Evolutionary conservation across 35 echinoderm and acorn worm genomes (phyloP), one percentile per base, ranked within the genome.

Genomic region (Apostichopus parvimensis): DNA sequence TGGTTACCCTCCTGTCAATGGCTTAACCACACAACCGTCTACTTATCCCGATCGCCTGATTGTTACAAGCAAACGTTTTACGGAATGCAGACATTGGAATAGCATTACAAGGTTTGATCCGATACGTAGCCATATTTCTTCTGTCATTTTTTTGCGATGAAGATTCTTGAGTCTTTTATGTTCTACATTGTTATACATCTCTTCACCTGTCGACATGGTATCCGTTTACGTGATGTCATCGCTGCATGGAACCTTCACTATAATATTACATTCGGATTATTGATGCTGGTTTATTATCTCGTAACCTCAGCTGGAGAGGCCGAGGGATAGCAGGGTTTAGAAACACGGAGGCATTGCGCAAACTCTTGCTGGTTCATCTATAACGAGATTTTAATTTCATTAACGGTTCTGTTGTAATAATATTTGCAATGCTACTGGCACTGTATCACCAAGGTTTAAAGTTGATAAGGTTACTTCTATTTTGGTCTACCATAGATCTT

Each of bases 341-440:
- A 20, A 75, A 20, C 11, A 73, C 6, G 12, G 20, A 75, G 71
- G n/a, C 5, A 75, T 75, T 18, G 14, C 14, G 15, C 17, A 18
- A 75, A 75, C 71, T 75, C 17, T 20, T 6, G 6, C 14, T 75
- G 12, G 17, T n/a, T 75, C 71, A 75, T 75, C 71, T 75, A 5
- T 22, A 75, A 75, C 71, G 71, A 75, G 81, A 84, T 18, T 84
- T 84, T 84, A 84, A 84, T 84, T 84, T 84, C 54, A 84, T 84
- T 84, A 84, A 84, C 81, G 5, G 17, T 9, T 56, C n/a, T 58
- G 57, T 84, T 84, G 57, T 58, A 84, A 58, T 84, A 58, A 84
- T 84, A 84, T 60, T 59, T 84, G 81, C 11, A 84, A 84, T 84
- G 52, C 71, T 75, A 75, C 71, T 75, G 71, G 71, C 71, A 75